These are phyloP conservation scores for Potorous gilbertii DNA, from an alignment of 2,797 vertebrate genomes.

Conservation along the genomic window DNA sequence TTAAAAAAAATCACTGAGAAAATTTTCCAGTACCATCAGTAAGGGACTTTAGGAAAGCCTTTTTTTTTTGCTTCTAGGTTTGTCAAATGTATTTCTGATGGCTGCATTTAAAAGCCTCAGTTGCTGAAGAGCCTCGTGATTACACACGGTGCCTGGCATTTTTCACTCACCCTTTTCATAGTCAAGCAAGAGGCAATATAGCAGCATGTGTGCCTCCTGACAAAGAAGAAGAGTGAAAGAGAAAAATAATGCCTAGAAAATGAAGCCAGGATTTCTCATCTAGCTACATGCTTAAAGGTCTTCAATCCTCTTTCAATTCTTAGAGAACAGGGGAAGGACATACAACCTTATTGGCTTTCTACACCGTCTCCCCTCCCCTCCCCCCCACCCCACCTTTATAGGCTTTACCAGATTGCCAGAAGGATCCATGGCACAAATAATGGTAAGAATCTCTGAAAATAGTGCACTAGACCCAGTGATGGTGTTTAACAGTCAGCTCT, in stretches of 20 bases:
- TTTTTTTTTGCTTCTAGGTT: background rate
- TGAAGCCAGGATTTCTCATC: conserved; percentile 18
- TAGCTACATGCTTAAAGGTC: background rate
- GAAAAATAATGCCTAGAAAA: background rate
- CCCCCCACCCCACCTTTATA: rapidly evolving
- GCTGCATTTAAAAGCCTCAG: background rate
- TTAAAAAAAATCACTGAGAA: background rate
- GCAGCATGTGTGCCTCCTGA: conserved; percentile 3
- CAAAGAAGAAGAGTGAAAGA: background rate
- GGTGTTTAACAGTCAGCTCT: background rate
- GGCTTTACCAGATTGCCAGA: background rate
- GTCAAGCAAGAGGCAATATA: background rate
- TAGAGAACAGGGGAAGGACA: background rate
- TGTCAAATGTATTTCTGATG: background rate
- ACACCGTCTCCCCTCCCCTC: background rate
- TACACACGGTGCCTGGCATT: background rate
- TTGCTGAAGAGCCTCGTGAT: background rate
- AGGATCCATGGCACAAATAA: background rate
- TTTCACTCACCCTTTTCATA: conserved; percentile 23
- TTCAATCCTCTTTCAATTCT: background rate
- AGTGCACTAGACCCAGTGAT: background rate
- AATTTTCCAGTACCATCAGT: background rate
- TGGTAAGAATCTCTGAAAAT: background rate
- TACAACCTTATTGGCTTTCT: background rate
- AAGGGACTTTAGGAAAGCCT: background rate